Evolutionary conservation across 2,888 invertebrate species (phyloP).

Genomic region (Andrena bicolor): DNA sequence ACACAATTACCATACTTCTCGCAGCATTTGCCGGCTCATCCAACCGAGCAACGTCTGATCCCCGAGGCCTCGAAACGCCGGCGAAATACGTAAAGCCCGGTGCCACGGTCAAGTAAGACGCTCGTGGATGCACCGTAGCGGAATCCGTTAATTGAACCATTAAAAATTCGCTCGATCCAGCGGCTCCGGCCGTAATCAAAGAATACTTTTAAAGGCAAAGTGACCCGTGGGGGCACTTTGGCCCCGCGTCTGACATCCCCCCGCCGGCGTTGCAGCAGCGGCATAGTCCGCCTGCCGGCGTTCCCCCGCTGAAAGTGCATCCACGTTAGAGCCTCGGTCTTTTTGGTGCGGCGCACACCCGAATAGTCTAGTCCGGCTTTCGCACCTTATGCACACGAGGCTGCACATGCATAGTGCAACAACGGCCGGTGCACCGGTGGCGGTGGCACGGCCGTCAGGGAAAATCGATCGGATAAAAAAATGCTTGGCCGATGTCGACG

Average conservation of each 20-base stretch:
- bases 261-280: conserved; percentile 26
- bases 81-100: not conserved
- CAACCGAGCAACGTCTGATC: conserved; percentile 34
- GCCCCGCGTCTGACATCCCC: conserved; percentile 45
- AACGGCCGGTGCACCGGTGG: conserved; percentile 60
- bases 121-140: conserved; percentile 47
- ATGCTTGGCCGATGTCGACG: conserved; percentile 79
- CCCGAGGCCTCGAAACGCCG: conserved; percentile 25
- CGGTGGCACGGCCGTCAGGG: conserved; percentile 62
- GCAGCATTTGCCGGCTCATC: not conserved
- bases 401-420: conserved; percentile 74
- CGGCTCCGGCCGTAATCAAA: conserved; percentile 51
- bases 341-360: conserved; percentile 69
- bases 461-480: conserved; percentile 77
- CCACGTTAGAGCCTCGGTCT: conserved; percentile 71
- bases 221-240: conserved; percentile 34
- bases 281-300: not conserved
- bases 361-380: conserved; percentile 72
- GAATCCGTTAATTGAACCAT: conserved; percentile 58
- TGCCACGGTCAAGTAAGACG: conserved; percentile 49
- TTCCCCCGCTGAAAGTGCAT: conserved; percentile 63
- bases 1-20: too few relatives aligned
- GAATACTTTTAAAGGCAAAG: conserved; percentile 61
- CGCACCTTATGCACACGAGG: conserved; percentile 73
- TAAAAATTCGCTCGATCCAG: conserved; percentile 51